Evolutionary conservation across 2,888 invertebrate genomes (phyloP).

Genomic region (Spisula subtruncata): DNA sequence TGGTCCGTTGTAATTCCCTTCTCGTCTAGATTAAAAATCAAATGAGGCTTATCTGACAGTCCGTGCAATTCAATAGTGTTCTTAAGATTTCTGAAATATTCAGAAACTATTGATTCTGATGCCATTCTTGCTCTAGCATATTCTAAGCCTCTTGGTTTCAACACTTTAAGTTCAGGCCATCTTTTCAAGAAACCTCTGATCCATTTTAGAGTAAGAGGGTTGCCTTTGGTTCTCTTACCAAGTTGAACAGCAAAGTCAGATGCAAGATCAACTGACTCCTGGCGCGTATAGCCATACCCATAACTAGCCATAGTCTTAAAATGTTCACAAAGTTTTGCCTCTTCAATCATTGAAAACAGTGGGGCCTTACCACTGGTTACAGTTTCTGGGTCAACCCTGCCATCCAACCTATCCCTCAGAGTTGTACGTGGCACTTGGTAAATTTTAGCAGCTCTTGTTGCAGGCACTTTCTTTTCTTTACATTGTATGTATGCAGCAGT

Average conservation of each 20-base stretch:
- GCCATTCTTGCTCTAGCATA: neutral
- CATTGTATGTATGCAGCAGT: no score
- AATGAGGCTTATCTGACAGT: neutral
- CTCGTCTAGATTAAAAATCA: neutral
- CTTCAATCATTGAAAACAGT: slow-evolving; percentile 39
- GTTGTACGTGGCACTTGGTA: slow-evolving; percentile 37
- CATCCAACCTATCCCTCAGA: slow-evolving; percentile 42
- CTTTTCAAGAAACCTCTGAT: neutral
- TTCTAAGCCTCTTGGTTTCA: neutral
- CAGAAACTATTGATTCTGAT: neutral
- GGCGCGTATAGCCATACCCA: slow-evolving; percentile 55
- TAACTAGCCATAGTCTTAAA: slow-evolving; percentile 42
- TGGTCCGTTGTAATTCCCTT: no score
- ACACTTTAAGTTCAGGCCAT: neutral
- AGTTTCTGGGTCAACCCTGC: slow-evolving; percentile 36
- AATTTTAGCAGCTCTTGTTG: slow-evolving; percentile 26
- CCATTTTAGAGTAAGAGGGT: slow-evolving; percentile 42
- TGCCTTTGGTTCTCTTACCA: slow-evolving; percentile 32
- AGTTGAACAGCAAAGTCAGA: slow-evolving; percentile 46
- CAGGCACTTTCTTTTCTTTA: slow-evolving; percentile 42
- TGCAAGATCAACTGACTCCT: slow-evolving; percentile 51
- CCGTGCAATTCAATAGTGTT: no score
- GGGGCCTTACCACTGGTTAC: slow-evolving; percentile 33
- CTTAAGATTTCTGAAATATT: no score
- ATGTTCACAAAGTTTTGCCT: slow-evolving; percentile 41